Conservation (phyloP, 2,888 invertebrate species). For the Calliphora vomitoria region DNA sequence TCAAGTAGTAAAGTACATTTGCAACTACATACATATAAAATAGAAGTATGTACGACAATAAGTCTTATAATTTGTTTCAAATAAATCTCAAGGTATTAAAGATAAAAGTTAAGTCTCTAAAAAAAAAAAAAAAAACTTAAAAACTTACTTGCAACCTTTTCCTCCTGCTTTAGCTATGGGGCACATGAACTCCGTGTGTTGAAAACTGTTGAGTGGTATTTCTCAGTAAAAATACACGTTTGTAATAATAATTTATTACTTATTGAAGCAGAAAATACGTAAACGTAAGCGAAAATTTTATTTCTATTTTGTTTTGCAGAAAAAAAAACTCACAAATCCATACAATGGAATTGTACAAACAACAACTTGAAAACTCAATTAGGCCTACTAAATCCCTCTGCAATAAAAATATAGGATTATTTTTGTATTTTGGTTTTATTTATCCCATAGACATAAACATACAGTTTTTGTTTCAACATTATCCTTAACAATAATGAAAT, state of each 20-base stretch:
- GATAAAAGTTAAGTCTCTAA: conserved; percentile 59
- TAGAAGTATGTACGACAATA: conserved; percentile 21
- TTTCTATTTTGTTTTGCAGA: conserved; percentile 1
- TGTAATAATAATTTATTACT: conserved; percentile 72
- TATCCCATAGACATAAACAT: too few relatives aligned
- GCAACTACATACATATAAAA: conserved; percentile 32
- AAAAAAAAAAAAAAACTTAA: not conserved
- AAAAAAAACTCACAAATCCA: conserved; percentile 31
- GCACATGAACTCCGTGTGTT: not conserved
- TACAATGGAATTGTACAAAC: conserved; percentile 34
- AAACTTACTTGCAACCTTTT: conserved; percentile 3
- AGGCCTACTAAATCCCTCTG: conserved; percentile 67
- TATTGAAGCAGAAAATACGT: conserved; percentile 72
- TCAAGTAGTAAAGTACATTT: conserved; percentile 17
- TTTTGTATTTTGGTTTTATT: conserved; percentile 12
- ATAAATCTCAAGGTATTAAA: conserved; percentile 70
- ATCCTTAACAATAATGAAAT: too few relatives aligned
- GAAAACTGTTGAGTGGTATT: conserved; percentile 10
- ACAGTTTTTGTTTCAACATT: too few relatives aligned
- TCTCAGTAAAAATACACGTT: conserved; percentile 47
- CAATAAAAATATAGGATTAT: conserved; percentile 49
- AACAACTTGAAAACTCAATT: conserved; percentile 74
- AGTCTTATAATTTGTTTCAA: conserved; percentile 69
- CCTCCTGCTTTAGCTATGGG: not conserved
- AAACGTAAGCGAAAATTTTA: conserved; percentile 69